Percentiles rank a stretch among this genome's conserved stretches.
These are phyloP conservation scores for Tetranychus piercei DNA, from an alignment of 2,888 invertebrate species.

Conservation along the genomic window DNA sequence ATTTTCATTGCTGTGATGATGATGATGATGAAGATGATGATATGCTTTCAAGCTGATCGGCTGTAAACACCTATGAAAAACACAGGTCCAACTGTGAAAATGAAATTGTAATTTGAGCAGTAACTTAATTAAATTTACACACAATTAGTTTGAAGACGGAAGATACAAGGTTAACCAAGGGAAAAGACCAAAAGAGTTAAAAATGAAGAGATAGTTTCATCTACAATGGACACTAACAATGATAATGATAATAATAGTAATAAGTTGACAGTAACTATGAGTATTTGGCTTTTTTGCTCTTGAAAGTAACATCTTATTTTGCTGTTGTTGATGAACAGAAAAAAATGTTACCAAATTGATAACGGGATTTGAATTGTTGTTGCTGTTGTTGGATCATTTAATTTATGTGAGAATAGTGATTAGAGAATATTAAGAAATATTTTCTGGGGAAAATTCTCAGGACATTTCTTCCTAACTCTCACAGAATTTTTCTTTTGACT, in stretches of 20 bases:
- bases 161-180: background rate
- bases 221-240: background rate
- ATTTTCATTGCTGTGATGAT: too few relatives aligned
- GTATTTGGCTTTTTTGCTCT: background rate
- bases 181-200: background rate
- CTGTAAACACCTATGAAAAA: background rate
- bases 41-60: background rate
- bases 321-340: too few relatives aligned
- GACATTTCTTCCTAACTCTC: background rate
- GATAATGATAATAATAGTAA: background rate
- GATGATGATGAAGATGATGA: too few relatives aligned
- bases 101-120: background rate
- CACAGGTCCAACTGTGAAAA: background rate
- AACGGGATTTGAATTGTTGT: background rate
- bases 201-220: background rate
- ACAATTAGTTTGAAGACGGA: background rate
- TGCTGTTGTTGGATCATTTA: background rate
- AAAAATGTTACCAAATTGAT: background rate
- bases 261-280: background rate
- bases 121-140: background rate
- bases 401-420: background rate
- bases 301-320: background rate
- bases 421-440: background rate
- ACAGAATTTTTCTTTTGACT: background rate
- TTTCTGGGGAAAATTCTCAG: background rate